phyloP scores from a whole-genome alignment of 2,113 vertebrate species.

The Solea solea region DNA sequence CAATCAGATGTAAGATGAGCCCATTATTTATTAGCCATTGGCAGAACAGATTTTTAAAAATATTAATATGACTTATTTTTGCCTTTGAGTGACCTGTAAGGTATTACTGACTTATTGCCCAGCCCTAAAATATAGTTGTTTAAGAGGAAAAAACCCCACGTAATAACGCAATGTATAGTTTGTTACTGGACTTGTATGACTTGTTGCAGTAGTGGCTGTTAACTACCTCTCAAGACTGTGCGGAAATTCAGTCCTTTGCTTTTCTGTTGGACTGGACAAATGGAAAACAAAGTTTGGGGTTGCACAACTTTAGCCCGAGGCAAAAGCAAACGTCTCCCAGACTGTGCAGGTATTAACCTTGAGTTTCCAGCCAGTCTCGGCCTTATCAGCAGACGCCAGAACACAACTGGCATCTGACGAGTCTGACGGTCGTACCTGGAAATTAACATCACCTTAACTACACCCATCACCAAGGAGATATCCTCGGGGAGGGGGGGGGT shows the following conservation, averaged over 20 bases:
- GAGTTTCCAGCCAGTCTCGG: constrained; percentile 50
- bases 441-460: constrained; percentile 64
- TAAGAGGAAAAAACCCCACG: too few species aligned
- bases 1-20: too few species aligned
- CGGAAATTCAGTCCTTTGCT: not conserved
- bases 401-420: constrained; percentile 59
- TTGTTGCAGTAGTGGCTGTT: too few species aligned
- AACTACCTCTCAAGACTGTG: too few species aligned
- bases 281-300: constrained; percentile 21
- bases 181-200: too few species aligned
- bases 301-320: constrained; percentile 54
- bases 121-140: too few species aligned
- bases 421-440: constrained; percentile 53
- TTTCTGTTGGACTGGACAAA: constrained; percentile 17
- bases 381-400: constrained; percentile 63
- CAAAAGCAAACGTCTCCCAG: constrained; percentile 53
- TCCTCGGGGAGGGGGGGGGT: constrained; percentile 20
- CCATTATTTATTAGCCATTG: too few species aligned
- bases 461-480: constrained; percentile 47
- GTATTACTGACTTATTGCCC: too few species aligned
- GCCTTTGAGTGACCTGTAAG: too few species aligned
- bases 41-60: too few species aligned
- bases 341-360: constrained; percentile 52
- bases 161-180: too few species aligned
- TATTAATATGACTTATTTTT: too few species aligned